Percentiles rank a stretch among this genome's conserved stretches.
Conservation (phyloP, 2,113 vertebrate genomes). For the Columbina picui region DNA sequence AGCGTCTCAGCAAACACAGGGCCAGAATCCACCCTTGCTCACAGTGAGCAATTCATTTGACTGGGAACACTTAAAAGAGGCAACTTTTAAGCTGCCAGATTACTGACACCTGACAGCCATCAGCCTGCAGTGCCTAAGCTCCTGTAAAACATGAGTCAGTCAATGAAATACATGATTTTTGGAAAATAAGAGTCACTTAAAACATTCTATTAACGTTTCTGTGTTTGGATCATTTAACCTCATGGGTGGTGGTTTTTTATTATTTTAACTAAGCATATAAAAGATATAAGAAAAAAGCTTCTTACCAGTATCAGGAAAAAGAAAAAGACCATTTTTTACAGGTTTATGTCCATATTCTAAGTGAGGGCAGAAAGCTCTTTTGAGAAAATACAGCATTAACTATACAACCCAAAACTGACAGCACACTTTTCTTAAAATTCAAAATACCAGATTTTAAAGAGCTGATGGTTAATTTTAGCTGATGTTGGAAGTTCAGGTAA, state of each 20-base stretch:
- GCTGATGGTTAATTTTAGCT: not conserved
- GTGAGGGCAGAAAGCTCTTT: not conserved
- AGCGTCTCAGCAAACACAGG: constrained; percentile 48
- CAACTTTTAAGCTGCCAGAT: constrained; percentile 8
- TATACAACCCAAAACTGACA: not conserved
- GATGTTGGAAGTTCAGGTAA: not conserved
- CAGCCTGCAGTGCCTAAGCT: not conserved
- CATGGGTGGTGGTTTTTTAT: not conserved
- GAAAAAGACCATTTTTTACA: not conserved
- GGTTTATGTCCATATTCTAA: not conserved
- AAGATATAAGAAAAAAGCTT: not conserved
- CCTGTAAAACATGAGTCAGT: constrained; percentile 55
- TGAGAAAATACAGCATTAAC: not conserved
- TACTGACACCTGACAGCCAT: constrained; percentile 53
- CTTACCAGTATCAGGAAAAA: not conserved
- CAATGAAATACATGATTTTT: constrained; percentile 34
- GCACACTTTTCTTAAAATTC: not conserved
- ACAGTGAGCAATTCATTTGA: constrained; percentile 61
- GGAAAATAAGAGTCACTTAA: constrained; percentile 46
- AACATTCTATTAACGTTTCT: constrained; percentile 39
- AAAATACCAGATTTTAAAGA: not conserved
- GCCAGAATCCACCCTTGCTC: constrained; percentile 48
- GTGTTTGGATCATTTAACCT: constrained; percentile 19
- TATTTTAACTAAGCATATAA: constrained; percentile 4
- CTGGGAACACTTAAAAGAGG: constrained; percentile 16